Percentiles rank a stretch among this genome's conserved stretches.
Evolutionary conservation across 2,888 invertebrate species (phyloP).

Genomic region (Hesperia comma): DNA sequence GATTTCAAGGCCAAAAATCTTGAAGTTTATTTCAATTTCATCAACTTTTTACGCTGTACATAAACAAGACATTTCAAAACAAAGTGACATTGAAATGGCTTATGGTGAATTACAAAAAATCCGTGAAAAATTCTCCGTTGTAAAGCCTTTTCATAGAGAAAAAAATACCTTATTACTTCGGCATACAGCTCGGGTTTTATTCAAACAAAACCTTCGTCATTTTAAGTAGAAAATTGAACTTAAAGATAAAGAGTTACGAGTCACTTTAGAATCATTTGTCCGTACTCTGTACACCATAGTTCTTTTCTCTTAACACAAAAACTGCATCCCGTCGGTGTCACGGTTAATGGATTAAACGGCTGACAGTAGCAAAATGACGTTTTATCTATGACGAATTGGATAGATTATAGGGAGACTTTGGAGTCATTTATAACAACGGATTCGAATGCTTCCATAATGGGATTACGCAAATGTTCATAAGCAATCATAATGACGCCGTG

Average conservation of each 20-base stretch:
- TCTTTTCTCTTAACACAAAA: conserved; percentile 42
- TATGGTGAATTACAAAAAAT: conserved; percentile 20
- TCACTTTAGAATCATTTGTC: background rate
- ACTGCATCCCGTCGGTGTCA: conserved; percentile 52
- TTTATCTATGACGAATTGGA: conserved; percentile 58
- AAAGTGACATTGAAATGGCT: conserved; percentile 14
- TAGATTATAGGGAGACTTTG: conserved; percentile 47
- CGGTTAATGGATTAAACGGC: conserved; percentile 48
- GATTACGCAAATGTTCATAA: conserved; percentile 35
- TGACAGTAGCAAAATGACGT: conserved; percentile 52
- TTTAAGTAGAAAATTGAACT: conserved; percentile 11
- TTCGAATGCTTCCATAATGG: conserved; percentile 20
- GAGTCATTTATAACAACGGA: conserved; percentile 43
- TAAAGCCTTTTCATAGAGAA: conserved; percentile 14
- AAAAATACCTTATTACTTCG: conserved; percentile 33
- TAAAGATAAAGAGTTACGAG: conserved; percentile 5
- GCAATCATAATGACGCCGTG: conserved; percentile 26
- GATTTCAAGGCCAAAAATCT: background rate
- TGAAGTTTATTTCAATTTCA: background rate
- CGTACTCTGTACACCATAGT: conserved; percentile 17
- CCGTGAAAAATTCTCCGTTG: conserved; percentile 23
- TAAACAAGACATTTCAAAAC: conserved; percentile 29
- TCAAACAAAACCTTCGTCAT: conserved; percentile 21
- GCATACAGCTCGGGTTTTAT: conserved; percentile 24
- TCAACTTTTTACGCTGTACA: background rate